Percentiles rank a stretch among this genome's conserved stretches.
These are phyloP conservation scores for Temnopleurus reevesii DNA, from an alignment of 53 echinoderm and acorn worm species.

Conservation along the genomic window DNA sequence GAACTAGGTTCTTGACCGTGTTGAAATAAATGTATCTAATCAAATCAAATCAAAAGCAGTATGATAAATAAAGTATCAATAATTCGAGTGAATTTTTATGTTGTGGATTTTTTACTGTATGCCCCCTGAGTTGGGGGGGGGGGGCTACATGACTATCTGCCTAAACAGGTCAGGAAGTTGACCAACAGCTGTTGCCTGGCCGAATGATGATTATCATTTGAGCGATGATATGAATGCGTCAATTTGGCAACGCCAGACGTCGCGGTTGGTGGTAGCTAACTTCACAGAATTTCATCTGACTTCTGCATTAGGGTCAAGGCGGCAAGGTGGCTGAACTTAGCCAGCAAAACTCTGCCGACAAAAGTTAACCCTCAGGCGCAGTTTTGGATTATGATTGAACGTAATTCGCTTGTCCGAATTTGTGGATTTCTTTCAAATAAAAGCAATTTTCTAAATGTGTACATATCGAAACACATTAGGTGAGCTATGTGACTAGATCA, in stretches of 20 bases:
- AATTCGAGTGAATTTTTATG: too few relatives aligned
- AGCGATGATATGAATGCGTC: not conserved
- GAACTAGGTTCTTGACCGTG: too few relatives aligned
- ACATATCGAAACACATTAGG: too few relatives aligned
- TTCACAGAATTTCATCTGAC: not conserved
- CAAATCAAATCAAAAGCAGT: too few relatives aligned
- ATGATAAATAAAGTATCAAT: too few relatives aligned
- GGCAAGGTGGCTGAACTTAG: conserved; percentile 23
- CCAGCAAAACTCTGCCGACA: not conserved
- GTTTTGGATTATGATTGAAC: not conserved
- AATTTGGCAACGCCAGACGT: conserved; percentile 15
- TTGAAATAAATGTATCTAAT: too few relatives aligned
- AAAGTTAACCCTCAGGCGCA: not conserved
- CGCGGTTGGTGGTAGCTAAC: not conserved
- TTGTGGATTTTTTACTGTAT: too few relatives aligned
- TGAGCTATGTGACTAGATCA: too few relatives aligned
- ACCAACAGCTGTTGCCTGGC: not conserved
- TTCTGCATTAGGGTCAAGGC: not conserved
- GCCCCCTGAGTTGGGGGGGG: too few relatives aligned
- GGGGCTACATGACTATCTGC: too few relatives aligned
- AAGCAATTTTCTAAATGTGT: conserved; percentile 16
- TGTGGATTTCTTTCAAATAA: conserved; percentile 12
- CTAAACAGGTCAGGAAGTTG: too few relatives aligned
- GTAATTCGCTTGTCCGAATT: not conserved
- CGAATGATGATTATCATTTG: conserved; percentile 13